Evolutionary conservation across 2,113 vertebrate species (phyloP), one percentile per base, ranked within the genome.

Genomic region (Vidua macroura): DNA sequence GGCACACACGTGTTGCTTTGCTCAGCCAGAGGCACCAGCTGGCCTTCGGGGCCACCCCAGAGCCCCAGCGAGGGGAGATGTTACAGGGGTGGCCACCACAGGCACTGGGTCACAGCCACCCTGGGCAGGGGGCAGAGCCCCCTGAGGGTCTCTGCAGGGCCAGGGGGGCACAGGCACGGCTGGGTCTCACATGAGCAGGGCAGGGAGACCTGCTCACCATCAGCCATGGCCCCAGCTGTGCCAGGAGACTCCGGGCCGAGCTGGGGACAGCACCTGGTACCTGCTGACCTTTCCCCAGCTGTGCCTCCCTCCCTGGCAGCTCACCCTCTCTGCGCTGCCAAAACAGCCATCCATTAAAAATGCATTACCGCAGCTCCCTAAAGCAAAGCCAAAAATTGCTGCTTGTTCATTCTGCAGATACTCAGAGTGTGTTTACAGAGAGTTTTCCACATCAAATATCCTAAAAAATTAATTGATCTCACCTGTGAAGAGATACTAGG

Each of bases 1-100:
- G 1, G 55, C 56, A 52, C 3, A 10, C 43, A 13, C 6, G 4
- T 1, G 16, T 1, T 2, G 39, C 17, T 27, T 4, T 0, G 6
- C 52, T 17, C 43, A 41, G 51, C 35, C 60, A 14, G 30, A 21
- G 60, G 51, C 43, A 49, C 11, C 19, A 60, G 66, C 79, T 41
- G 6, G 1, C 14, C 11, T 6, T 18, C 23, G 53, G 31, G 60
- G n/a, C 43, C 22, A 9, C 22, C 77, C 41, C 51, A 35, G 8
- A 55, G 31, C 49, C 31, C 33, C 59, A 6, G 30, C 0, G 51
- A 28, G 35, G 12, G 8, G 27, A 19, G 13, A 20, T 0, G 18
- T 0, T 15, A 7, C 1, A 18, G 31, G 10, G 11, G 51, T 4
- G 59, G 22, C 17, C 58, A 18, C 9, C 0, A 1, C 56, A 17